These are phyloP conservation scores for Falco naumanni DNA, from an alignment of 2,797 vertebrate species.

Conservation along the genomic window DNA sequence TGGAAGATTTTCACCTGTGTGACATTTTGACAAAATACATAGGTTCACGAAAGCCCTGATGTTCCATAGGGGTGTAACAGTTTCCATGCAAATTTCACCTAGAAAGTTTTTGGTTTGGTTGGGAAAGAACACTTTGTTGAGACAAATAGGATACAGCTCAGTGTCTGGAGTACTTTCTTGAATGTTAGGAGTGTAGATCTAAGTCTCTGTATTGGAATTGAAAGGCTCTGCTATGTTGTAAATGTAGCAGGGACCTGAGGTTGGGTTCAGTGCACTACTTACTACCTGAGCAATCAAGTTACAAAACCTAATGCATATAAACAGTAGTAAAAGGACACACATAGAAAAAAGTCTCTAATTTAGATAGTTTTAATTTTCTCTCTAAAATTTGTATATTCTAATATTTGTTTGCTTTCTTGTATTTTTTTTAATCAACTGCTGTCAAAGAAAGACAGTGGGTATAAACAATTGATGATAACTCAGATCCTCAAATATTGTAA, in stretches of 20 bases:
- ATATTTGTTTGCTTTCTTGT: neutral
- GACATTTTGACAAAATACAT: neutral
- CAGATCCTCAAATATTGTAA: neutral
- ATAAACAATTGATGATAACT: neutral
- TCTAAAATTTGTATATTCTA: neutral
- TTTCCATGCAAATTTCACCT: neutral
- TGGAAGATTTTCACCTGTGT: neutral
- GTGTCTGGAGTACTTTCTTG: neutral
- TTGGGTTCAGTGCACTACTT: neutral
- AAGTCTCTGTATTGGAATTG: neutral
- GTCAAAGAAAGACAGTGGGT: neutral
- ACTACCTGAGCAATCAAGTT: neutral
- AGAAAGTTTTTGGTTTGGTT: neutral
- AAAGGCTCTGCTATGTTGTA: neutral
- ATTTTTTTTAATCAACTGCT: neutral
- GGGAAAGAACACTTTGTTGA: neutral
- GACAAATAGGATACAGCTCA: neutral
- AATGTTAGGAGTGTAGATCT: neutral
- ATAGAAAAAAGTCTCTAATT: neutral
- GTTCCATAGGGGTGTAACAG: neutral
- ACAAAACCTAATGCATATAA: neutral
- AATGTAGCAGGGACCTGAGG: neutral
- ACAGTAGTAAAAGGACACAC: neutral
- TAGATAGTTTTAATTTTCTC: neutral
- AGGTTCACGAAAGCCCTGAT: neutral